Evolutionary conservation across 2,888 invertebrate genomes (phyloP), one percentile per base, ranked within the genome.

Genomic region (Elysia crispata): DNA sequence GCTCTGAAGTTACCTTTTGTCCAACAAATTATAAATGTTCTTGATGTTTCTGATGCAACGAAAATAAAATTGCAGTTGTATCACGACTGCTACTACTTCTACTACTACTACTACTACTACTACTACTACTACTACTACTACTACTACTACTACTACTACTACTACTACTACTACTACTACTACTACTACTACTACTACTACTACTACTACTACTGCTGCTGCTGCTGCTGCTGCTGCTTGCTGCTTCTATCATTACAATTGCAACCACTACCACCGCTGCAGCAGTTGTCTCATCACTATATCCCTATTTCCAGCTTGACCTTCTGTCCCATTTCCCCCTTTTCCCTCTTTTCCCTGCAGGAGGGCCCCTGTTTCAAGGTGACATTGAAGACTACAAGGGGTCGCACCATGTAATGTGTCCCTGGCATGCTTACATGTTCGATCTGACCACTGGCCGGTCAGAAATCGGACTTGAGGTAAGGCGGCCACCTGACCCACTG

Each of bases 401-500:
- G 1, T 76, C 72, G 0, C 84, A 85, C 81, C 88, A 90, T 82
- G 85, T 90, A 75, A 87, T 88, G 88, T 90, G 90, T 82, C 90
- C 90, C 0, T 90, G 90, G 90, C 90, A 90, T 77, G 89, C 89
- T 8, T 90, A 89, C 76, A 89, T 89, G 89, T 90, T 90, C 83
- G 88, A 89, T 72, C 72, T 89, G 20, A 77, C 82, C 50, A 86
- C 86, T 0, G 89, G 89, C 1, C 82, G 78, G 20, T 88, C 87
- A 57, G 87, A 89, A 72, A 84, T 89, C 5, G 89, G 89, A 31
- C 81, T 89, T 11, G 54, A 84, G 85, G 89, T 89, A 77, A 70
- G 76, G n/a, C n/a, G n/a, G n/a, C n/a, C n/a, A n/a, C n/a, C n/a
- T n/a, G n/a, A n/a, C n/a, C n/a, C n/a, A n/a, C n/a, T n/a, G n/a